These are phyloP conservation scores for Chascanopsetta lugubris DNA, from an alignment of 2,113 vertebrate species.

Conservation along the genomic window DNA sequence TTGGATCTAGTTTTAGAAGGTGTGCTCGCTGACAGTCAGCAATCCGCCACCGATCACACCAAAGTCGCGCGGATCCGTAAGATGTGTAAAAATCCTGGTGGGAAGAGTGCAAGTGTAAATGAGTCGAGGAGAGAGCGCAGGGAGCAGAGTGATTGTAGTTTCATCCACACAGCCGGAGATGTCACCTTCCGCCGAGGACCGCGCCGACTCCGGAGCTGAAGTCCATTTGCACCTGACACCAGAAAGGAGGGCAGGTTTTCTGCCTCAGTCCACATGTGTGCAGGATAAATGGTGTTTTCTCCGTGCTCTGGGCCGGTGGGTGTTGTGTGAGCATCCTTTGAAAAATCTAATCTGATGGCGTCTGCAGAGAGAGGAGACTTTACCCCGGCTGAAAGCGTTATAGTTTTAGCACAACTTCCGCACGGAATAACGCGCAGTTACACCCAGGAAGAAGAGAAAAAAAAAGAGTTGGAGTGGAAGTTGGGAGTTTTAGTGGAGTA, in stretches of 20 bases:
- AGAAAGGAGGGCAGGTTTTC: constrained; percentile 43
- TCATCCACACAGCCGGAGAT: constrained; percentile 61
- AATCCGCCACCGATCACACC: constrained; percentile 69
- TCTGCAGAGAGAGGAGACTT: not conserved
- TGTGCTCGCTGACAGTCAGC: constrained; percentile 78
- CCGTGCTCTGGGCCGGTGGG: constrained; percentile 2
- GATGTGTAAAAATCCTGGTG: constrained; percentile 73
- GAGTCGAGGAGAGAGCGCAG: constrained; percentile 58
- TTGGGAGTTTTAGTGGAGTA: constrained; percentile 74
- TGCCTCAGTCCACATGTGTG: constrained; percentile 49
- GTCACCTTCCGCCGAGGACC: constrained; percentile 52
- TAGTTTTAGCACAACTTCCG: constrained; percentile 33
- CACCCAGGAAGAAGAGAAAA: constrained; percentile 45
- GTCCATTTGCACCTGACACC: constrained; percentile 75
- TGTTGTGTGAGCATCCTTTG: constrained; percentile 19
- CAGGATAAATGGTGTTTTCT: constrained; percentile 13
- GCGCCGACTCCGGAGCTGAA: constrained; percentile 50
- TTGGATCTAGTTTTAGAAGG: constrained; percentile 63
- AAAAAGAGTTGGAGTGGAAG: constrained; percentile 60
- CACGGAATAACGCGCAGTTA: constrained; percentile 23
- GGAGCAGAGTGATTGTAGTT: constrained; percentile 55
- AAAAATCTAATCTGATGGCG: not conserved
- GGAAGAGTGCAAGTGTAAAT: constrained; percentile 75
- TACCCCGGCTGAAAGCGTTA: constrained; percentile 19
- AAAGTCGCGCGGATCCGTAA: constrained; percentile 68